phyloP scores from a whole-genome alignment of 2,888 invertebrate genomes.

The Agrotis segetum region DNA sequence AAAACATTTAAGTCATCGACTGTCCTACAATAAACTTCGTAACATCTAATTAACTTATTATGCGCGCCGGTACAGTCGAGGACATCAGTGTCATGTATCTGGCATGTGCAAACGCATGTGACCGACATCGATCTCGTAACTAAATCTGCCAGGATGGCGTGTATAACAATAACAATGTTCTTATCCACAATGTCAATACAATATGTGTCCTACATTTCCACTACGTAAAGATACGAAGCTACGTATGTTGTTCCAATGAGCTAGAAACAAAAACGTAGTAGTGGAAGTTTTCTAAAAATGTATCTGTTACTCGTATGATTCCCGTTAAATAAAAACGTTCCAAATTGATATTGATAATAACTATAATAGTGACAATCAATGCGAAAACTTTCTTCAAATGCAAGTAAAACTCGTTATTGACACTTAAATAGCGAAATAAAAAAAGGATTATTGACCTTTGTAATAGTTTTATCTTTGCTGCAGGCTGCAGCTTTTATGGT shows the following conservation, averaged over 20 bases:
- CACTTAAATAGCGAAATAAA: neutral
- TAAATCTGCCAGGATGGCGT: constrained; percentile 69
- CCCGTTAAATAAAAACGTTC: no score
- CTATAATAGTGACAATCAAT: neutral
- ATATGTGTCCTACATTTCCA: constrained; percentile 1
- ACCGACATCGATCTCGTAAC: constrained; percentile 80
- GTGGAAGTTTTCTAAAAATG: no score
- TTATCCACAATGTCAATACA: constrained; percentile 28
- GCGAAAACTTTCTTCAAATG: neutral
- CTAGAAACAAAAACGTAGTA: neutral
- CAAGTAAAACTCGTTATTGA: neutral
- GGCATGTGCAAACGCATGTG: constrained; percentile 77
- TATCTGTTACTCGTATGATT: no score
- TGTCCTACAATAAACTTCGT: constrained; percentile 2
- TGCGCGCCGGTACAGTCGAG: constrained; percentile 19
- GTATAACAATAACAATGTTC: constrained; percentile 18
- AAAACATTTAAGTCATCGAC: neutral
- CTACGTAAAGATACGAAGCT: neutral
- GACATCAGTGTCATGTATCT: constrained; percentile 74
- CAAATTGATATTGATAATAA: no score
- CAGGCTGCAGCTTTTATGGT: constrained; percentile 22
- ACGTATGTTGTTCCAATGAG: neutral
- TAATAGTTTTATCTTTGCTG: constrained; percentile 6
- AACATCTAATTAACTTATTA: constrained; percentile 9
- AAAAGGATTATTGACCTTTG: no score